Evolutionary conservation across 1,140 invertebrate species (phyloP).

Genomic region (Dendrolimus kikuchii): DNA sequence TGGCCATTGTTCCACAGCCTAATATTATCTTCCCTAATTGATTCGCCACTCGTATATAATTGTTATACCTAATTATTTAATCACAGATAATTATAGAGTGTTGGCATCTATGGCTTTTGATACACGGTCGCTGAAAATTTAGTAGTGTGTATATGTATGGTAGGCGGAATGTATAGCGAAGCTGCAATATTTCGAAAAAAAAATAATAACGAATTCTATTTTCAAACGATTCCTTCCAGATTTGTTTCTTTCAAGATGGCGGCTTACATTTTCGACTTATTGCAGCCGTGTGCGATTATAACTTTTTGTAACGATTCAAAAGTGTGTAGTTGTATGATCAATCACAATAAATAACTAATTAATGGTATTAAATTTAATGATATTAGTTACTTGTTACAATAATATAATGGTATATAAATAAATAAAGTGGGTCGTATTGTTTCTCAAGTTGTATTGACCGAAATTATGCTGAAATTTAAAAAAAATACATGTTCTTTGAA

Average conservation of each 20-base stretch:
- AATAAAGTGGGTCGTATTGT: constrained; percentile 43
- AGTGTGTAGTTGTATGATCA: constrained; percentile 55
- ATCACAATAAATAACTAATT: constrained; percentile 51
- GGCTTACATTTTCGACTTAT: constrained; percentile 2
- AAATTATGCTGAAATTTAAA: constrained; percentile 54
- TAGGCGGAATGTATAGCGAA: constrained; percentile 41
- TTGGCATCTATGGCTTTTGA: constrained; percentile 49
- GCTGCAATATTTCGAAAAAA: constrained; percentile 21
- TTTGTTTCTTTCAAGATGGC: constrained; percentile 19
- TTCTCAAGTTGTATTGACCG: constrained; percentile 63
- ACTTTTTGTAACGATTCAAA: constrained; percentile 48
- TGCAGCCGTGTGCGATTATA: constrained; percentile 35
- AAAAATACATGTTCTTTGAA: constrained; percentile 69
- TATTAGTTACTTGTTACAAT: constrained; percentile 67
- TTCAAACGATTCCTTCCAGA: constrained; percentile 6
- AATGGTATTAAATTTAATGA: constrained; percentile 49
- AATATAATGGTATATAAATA: constrained; percentile 47
- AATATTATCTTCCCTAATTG: constrained; percentile 9
- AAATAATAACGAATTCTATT: constrained; percentile 4
- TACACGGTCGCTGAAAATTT: constrained; percentile 49
- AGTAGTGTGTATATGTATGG: constrained; percentile 49
- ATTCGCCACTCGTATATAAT: constrained; percentile 14
- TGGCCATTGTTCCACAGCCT: no score
- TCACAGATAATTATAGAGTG: constrained; percentile 27
- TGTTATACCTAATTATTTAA: constrained; percentile 25